Percentiles rank a stretch among this genome's conserved stretches.
Evolutionary conservation across 2,797 vertebrate genomes (phyloP).

Genomic region (Corythornis leucogaster): DNA sequence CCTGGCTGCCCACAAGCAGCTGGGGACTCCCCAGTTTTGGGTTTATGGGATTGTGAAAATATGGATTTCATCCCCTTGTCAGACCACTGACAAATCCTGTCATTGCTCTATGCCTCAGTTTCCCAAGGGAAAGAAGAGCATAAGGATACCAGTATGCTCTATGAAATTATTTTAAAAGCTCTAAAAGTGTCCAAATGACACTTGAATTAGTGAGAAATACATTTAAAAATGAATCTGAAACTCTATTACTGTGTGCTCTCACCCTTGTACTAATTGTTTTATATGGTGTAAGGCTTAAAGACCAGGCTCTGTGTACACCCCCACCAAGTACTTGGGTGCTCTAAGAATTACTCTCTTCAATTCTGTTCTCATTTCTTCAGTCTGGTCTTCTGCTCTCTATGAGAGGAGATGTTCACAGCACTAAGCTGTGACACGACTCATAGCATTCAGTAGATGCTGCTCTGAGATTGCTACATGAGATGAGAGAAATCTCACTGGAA

Average conservation of each 20-base stretch:
- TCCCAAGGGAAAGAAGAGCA: not conserved
- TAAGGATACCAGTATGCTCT: not conserved
- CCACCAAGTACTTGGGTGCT: accelerated
- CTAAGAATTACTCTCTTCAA: not conserved
- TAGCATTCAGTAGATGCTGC: not conserved
- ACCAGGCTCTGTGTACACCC: not conserved
- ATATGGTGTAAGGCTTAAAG: not conserved
- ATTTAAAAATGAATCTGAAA: not conserved
- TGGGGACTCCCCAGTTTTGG: not conserved
- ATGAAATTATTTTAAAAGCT: not conserved
- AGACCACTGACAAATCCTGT: not conserved
- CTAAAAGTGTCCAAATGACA: not conserved
- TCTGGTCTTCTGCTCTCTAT: not conserved
- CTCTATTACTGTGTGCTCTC: not conserved
- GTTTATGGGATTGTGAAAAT: not conserved
- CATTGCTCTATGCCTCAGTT: not conserved
- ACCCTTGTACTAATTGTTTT: not conserved
- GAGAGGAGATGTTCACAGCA: not conserved
- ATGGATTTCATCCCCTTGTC: not conserved
- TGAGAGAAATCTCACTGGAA: not conserved
- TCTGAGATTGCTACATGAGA: not conserved
- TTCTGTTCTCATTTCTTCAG: not conserved
- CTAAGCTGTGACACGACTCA: not conserved
- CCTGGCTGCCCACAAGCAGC: not conserved
- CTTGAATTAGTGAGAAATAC: not conserved